Evolutionary conservation across 2,888 invertebrate species (phyloP).

Genomic region (Apamea crenata): DNA sequence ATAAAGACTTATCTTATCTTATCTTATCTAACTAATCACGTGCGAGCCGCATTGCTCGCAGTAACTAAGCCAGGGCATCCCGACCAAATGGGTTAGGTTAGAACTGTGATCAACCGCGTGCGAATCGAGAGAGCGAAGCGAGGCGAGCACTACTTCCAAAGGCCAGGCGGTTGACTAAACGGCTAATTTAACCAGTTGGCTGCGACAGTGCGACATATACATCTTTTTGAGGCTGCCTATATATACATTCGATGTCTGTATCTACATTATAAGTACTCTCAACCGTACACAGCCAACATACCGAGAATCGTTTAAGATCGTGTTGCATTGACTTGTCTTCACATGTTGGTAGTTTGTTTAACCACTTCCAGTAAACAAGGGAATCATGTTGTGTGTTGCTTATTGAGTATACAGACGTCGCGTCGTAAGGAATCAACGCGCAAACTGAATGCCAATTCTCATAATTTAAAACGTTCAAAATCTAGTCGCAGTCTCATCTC

Average conservation of each 20-base stretch:
- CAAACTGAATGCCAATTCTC: background rate
- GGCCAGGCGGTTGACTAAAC: too few relatives aligned
- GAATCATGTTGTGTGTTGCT: slow-evolving; percentile 20
- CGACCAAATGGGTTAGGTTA: too few relatives aligned
- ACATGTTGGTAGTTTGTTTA: background rate
- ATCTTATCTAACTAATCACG: too few relatives aligned
- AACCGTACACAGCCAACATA: background rate
- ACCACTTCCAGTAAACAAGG: slow-evolving; percentile 12
- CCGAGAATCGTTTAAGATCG: slow-evolving; percentile 21
- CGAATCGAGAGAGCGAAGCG: too few relatives aligned
- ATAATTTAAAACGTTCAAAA: background rate
- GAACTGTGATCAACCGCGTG: too few relatives aligned
- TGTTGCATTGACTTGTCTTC: slow-evolving; percentile 4
- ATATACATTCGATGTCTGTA: background rate
- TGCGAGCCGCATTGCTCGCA: too few relatives aligned
- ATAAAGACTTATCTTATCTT: too few relatives aligned
- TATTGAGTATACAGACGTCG: background rate
- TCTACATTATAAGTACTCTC: background rate
- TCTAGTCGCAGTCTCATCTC: background rate
- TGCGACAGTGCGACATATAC: too few relatives aligned
- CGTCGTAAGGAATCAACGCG: background rate
- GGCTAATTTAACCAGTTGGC: too few relatives aligned
- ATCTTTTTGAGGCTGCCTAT: too few relatives aligned
- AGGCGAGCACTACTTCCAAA: too few relatives aligned
- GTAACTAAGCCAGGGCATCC: too few relatives aligned